Conservation (phyloP, 2,797 vertebrate genomes). For the Enteromius afrohamiltoni region DNA sequence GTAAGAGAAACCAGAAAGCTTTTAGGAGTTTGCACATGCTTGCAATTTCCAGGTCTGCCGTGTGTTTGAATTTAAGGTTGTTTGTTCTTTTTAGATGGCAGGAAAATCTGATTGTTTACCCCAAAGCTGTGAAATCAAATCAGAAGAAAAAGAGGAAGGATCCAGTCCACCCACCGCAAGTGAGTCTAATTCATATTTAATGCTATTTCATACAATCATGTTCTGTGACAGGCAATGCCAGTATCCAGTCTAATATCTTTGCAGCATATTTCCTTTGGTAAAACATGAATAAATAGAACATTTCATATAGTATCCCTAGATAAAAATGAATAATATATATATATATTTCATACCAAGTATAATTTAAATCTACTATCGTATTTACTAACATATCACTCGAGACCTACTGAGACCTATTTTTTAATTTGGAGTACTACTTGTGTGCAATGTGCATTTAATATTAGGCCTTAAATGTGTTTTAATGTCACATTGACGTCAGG, state of each 20-base stretch:
- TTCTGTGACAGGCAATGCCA: not conserved
- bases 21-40: not conserved
- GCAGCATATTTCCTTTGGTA: not conserved
- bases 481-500: not conserved
- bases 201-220: not conserved
- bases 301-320: not conserved
- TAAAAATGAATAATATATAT: no score
- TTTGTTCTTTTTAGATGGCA: constrained; percentile 54
- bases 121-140: constrained; percentile 49
- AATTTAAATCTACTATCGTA: no score
- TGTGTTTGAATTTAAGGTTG: constrained; percentile 8
- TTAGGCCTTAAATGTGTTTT: not conserved
- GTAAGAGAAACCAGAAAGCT: constrained; percentile 30
- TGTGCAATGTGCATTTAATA: no score
- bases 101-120: constrained; percentile 37
- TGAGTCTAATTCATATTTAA: constrained; percentile 4
- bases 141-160: constrained; percentile 52
- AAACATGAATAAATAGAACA: not conserved
- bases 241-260: not conserved
- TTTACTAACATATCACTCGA: no score
- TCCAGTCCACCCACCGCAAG: constrained; percentile 2
- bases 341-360: no score
- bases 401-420: no score
- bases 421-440: no score
- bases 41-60: not conserved